phyloP scores from a whole-genome alignment of 2,113 vertebrate species.

The Ophthalmolycus amberensis region DNA sequence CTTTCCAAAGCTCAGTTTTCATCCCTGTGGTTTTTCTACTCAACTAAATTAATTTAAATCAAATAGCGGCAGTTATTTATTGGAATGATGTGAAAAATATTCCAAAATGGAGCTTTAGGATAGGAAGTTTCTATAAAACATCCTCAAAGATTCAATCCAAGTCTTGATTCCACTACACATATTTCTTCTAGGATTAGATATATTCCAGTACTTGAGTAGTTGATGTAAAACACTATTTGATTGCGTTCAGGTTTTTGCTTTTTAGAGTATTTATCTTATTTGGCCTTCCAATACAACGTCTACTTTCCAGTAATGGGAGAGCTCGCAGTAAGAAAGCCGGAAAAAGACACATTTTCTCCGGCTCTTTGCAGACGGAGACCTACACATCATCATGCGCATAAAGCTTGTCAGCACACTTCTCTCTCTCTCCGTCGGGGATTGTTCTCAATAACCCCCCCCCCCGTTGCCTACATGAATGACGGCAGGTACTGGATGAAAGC shows the following conservation, averaged over 20 bases:
- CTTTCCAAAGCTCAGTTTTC: slow-evolving; percentile 6
- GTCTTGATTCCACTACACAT: background rate
- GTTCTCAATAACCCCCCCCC: slow-evolving; percentile 56
- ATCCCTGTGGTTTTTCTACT: slow-evolving; percentile 6
- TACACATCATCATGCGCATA: slow-evolving; percentile 55
- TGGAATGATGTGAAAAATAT: background rate
- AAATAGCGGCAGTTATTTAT: slow-evolving; percentile 6
- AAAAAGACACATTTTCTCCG: slow-evolving; percentile 60
- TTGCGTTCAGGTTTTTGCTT: background rate
- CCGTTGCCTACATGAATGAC: slow-evolving; percentile 58
- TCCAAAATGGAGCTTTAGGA: background rate
- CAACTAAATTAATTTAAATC: background rate
- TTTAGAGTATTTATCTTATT: slow-evolving; percentile 33
- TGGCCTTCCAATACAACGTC: slow-evolving; percentile 17
- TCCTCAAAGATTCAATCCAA: background rate
- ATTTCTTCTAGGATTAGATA: background rate
- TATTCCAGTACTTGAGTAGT: background rate
- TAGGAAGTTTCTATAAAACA: background rate
- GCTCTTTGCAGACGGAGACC: slow-evolving; percentile 39
- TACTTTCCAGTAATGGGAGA: background rate
- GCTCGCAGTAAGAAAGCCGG: slow-evolving; percentile 32
- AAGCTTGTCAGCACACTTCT: slow-evolving; percentile 68
- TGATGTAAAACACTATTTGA: background rate
- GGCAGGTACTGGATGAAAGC: slow-evolving; percentile 69
- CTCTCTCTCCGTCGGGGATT: slow-evolving; percentile 50